These are phyloP conservation scores for Pedicia rivosa DNA, from an alignment of 2,888 invertebrate genomes.

Conservation along the genomic window DNA sequence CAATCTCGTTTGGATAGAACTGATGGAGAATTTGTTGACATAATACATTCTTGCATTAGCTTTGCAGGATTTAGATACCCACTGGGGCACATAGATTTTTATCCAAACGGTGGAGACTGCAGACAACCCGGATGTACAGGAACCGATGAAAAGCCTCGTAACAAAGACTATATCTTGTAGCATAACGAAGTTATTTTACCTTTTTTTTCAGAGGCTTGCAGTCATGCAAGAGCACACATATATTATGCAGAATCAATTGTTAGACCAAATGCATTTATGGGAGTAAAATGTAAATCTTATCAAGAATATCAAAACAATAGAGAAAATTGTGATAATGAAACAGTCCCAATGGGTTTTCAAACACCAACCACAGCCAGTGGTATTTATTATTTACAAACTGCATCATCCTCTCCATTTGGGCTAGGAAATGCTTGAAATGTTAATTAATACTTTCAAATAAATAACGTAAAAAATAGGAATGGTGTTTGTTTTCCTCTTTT, in stretches of 20 bases:
- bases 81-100: constrained; percentile 3
- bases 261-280: neutral
- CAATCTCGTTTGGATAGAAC: constrained; percentile 38
- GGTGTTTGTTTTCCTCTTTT: no score
- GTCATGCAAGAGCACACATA: neutral
- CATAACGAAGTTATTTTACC: no score
- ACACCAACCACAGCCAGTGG: neutral
- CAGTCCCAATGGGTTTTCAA: constrained; percentile 1
- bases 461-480: no score
- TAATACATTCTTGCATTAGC: constrained; percentile 57
- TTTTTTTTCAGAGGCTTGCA: neutral
- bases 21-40: constrained; percentile 57
- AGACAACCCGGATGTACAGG: neutral
- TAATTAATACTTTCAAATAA: no score
- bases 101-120: neutral
- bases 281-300: neutral
- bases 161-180: no score
- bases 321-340: neutral
- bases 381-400: neutral
- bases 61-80: constrained; percentile 38
- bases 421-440: no score
- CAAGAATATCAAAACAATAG: neutral
- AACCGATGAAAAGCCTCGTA: no score
- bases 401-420: neutral
- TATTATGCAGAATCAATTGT: constrained; percentile 3